Base-by-base conservation (phyloP, 2,888 invertebrate species). In the Amphiduros pacificus region DNA sequence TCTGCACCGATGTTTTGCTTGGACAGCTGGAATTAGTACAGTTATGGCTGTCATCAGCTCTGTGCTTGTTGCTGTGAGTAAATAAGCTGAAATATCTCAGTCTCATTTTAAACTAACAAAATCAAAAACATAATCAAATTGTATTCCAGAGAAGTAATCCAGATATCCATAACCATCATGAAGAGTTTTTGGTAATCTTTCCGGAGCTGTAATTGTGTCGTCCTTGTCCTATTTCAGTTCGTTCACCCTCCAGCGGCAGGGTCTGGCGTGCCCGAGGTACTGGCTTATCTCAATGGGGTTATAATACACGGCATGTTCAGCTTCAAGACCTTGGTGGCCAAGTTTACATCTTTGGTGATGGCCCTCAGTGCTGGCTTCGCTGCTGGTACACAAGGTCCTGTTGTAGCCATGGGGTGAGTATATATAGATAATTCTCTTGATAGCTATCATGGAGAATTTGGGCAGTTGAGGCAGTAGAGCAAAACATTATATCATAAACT, bases 201-300 rank as follows among this genome's bases (percentile, higher is more conserved):
- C n/a, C n/a, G n/a, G n/a, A n/a, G n/a, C n/a, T n/a, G n/a, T n/a
- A n/a, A n/a, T n/a, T n/a, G n/a, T n/a, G n/a, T n/a, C n/a, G n/a
- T 51, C 27, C 5, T 11, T 51, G 17, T 29, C 20, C 36, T 4
- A 9, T 50, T 51, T 24, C 32, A 71, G 71, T 69, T 71, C 44
- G 29, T 71, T 24, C 63, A 69, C 49, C 71, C 70, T n/a, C 64
- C 64, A 29, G 65, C 71, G n/a, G 63, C 51, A 11, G 71, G 71
- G 2, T 66, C 67, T 2, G 71, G 71, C 4, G 63, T 69, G 2
- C 66, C 67, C 4, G 71, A 71, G 51, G 62, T 69, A 28, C 63
- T 71, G n/a, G 61, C 69, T 22, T 71, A 58, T 54, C 65, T 71
- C 20, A 71, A 71, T 53, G 71, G 71, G 5, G 64, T 69, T 28